Percentiles rank a stretch among this genome's conserved stretches.
These are phyloP conservation scores for Molorchus minor DNA, from an alignment of 2,888 invertebrate species.

Conservation along the genomic window DNA sequence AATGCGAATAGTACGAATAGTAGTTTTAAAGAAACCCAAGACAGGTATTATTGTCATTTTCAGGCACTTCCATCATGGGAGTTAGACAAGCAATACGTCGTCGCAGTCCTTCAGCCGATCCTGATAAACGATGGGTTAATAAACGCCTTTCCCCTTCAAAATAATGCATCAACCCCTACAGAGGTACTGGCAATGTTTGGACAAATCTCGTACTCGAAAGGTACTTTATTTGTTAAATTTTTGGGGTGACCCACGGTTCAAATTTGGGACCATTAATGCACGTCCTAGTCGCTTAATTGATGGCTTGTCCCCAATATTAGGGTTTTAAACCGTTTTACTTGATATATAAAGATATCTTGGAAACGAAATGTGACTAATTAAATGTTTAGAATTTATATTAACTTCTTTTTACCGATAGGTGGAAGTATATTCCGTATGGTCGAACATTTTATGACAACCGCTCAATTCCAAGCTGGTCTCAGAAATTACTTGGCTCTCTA, in stretches of 20 bases:
- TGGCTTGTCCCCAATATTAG: too few species aligned
- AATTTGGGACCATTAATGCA: too few species aligned
- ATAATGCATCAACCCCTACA: slow-evolving; percentile 63
- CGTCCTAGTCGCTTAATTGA: too few species aligned
- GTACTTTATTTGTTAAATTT: too few species aligned
- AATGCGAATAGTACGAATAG: too few species aligned
- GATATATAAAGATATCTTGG: too few species aligned
- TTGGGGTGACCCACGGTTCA: too few species aligned
- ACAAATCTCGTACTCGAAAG: slow-evolving; percentile 71
- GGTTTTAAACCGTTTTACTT: too few species aligned
- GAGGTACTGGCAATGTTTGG: slow-evolving; percentile 67
- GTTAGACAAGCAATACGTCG: slow-evolving; percentile 43
- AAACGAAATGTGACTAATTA: too few species aligned
- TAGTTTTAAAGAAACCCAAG: too few species aligned
- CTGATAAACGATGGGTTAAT: slow-evolving; percentile 68
- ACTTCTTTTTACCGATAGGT: too few species aligned
- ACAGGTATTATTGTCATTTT: slow-evolving; percentile 7
- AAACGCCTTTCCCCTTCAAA: slow-evolving; percentile 70
- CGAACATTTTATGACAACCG: slow-evolving; percentile 67
- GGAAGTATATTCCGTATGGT: slow-evolving; percentile 68
- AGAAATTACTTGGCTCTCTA: slow-evolving; percentile 61
- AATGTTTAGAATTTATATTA: too few species aligned
- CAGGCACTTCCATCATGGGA: slow-evolving; percentile 36
- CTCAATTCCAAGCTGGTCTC: slow-evolving; percentile 66
- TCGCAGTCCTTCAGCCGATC: slow-evolving; percentile 54